A percentile compares a stretch with the other conserved stretches of the same genome.
These are phyloP conservation scores for Odontomachus brunneus DNA, from an alignment of 1,140 invertebrate genomes.

Conservation along the genomic window DNA sequence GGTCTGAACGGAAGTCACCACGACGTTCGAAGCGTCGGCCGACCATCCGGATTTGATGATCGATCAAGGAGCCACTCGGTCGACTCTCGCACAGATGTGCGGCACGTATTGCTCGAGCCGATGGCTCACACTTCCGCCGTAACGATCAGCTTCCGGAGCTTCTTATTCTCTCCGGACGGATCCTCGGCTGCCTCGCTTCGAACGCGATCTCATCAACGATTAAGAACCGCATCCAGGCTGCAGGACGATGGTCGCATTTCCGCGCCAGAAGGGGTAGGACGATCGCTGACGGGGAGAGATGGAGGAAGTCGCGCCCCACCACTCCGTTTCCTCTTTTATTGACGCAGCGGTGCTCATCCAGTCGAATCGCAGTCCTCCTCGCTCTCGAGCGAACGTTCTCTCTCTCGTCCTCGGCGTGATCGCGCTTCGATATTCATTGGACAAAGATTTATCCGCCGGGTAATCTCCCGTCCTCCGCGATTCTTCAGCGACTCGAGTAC, in stretches of 20 bases:
- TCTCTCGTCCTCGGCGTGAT: slow-evolving; percentile 7
- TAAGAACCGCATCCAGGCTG: slow-evolving; percentile 58
- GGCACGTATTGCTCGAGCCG: slow-evolving; percentile 18
- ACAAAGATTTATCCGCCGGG: slow-evolving; percentile 31
- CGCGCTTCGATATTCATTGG: slow-evolving; percentile 50
- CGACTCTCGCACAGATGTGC: slow-evolving; percentile 35
- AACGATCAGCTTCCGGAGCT: slow-evolving; percentile 51
- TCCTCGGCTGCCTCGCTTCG: not conserved
- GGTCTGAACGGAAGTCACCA: too few relatives aligned
- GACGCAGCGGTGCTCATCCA: slow-evolving; percentile 28
- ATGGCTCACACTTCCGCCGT: slow-evolving; percentile 22
- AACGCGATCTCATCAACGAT: slow-evolving; percentile 68
- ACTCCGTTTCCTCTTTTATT: slow-evolving; percentile 46
- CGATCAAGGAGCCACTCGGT: slow-evolving; percentile 33
- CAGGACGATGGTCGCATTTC: slow-evolving; percentile 6
- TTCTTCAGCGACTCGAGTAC: slow-evolving; percentile 30
- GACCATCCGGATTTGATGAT: slow-evolving; percentile 30
- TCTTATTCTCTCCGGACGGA: slow-evolving; percentile 42
- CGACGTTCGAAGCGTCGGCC: too few relatives aligned
- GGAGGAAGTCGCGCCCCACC: slow-evolving; percentile 21
- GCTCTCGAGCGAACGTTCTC: not conserved
- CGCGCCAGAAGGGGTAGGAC: slow-evolving; percentile 41
- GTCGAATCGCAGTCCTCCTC: not conserved
- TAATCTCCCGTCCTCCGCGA: slow-evolving; percentile 25
- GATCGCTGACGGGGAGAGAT: not conserved